Conservation (phyloP, 2,113 vertebrate genomes). For the Elachura formosa region DNA sequence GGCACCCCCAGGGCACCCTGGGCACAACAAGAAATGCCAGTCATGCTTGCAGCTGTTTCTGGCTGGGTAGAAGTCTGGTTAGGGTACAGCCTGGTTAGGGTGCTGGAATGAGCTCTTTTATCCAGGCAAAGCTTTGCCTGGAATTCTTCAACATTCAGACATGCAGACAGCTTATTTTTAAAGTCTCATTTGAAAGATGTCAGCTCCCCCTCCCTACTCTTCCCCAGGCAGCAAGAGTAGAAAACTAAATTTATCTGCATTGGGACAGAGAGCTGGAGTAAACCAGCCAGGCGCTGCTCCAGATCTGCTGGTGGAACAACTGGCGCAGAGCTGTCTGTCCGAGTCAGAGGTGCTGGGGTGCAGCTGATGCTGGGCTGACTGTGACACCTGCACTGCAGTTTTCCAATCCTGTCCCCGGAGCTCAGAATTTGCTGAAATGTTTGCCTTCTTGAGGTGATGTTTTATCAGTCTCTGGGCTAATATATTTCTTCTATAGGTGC, state of each 20-base stretch:
- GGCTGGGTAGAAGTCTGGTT: not conserved
- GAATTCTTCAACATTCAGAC: not conserved
- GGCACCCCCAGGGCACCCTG: not conserved
- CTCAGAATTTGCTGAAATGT: not conserved
- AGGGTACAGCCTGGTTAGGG: not conserved
- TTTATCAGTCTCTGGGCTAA: not conserved
- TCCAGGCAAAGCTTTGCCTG: not conserved
- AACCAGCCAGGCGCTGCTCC: not conserved
- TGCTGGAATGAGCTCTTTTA: not conserved
- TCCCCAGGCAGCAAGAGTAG: constrained; percentile 39
- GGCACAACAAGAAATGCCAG: not conserved
- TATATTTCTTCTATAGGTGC: fast-evolving
- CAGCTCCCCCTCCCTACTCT: constrained; percentile 46
- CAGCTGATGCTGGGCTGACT: not conserved
- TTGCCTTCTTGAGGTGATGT: not conserved
- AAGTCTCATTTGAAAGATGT: constrained; percentile 59
- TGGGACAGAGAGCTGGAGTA: constrained; percentile 37
- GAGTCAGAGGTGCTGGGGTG: not conserved
- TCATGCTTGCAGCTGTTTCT: not conserved
- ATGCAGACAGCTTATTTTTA: constrained; percentile 42
- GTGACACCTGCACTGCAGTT: fast-evolving
- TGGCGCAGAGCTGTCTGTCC: not conserved
- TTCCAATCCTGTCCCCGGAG: not conserved
- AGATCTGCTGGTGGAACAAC: not conserved
- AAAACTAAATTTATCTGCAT: constrained; percentile 56